phyloP scores from a whole-genome alignment of 2,113 vertebrate genomes.

The Nyctibius bracteatus region DNA sequence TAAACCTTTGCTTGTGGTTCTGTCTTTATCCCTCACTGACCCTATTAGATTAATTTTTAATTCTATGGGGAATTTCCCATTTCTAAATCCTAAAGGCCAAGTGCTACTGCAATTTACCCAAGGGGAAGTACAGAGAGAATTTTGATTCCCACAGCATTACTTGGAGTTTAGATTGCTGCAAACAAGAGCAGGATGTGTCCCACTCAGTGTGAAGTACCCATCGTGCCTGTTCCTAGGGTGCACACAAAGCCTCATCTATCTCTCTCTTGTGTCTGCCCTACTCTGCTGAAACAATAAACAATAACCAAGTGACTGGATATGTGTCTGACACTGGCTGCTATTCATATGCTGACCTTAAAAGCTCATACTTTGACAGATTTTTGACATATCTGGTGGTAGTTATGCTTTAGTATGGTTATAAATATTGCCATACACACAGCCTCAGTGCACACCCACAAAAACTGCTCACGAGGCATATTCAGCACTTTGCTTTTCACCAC shows the following conservation, averaged over 20 bases:
- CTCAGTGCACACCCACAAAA: not conserved
- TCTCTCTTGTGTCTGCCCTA: not conserved
- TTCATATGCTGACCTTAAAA: constrained; percentile 57
- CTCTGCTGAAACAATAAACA: constrained; percentile 53
- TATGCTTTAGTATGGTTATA: not conserved
- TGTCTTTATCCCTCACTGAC: constrained; percentile 20
- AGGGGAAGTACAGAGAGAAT: constrained; percentile 4
- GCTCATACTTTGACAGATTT: constrained; percentile 38
- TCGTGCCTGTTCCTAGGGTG: not conserved
- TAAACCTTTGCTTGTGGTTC: constrained; percentile 17
- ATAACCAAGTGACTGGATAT: not conserved
- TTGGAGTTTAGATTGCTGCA: not conserved
- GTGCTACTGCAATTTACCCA: not conserved
- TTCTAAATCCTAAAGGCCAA: constrained; percentile 20
- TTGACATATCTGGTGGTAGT: constrained; percentile 24
- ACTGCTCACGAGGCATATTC: not conserved
- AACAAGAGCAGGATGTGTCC: constrained; percentile 8
- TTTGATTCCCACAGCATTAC: not conserved
- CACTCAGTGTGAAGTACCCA: not conserved
- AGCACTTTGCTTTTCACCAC: not conserved
- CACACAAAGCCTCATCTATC: constrained; percentile 44
- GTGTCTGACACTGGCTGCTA: constrained; percentile 14
- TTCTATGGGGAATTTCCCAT: constrained; percentile 31
- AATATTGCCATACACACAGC: not conserved
- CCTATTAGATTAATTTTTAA: not conserved